Conservation (phyloP, 2,797 vertebrate genomes). For the Calcarius lapponicus region DNA sequence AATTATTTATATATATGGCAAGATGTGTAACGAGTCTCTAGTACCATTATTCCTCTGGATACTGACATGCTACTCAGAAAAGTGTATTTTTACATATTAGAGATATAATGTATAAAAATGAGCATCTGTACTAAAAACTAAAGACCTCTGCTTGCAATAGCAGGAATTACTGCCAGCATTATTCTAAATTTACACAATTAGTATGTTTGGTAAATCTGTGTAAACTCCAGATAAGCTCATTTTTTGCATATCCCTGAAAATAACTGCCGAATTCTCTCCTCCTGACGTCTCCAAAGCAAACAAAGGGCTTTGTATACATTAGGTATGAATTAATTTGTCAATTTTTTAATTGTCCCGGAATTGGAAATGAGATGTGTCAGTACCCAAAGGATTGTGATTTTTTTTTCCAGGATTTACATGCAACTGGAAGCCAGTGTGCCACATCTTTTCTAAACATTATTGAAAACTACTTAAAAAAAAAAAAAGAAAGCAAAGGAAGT, state of each 20-base stretch:
- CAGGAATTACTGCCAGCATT: slow-evolving; percentile 4
- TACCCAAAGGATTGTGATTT: slow-evolving; percentile 65
- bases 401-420: slow-evolving; percentile 64
- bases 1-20: slow-evolving; percentile 64
- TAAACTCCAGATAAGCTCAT: slow-evolving; percentile 50
- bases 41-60: slow-evolving; percentile 47
- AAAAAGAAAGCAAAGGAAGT: background rate
- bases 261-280: background rate
- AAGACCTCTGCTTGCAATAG: background rate
- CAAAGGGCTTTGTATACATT: background rate
- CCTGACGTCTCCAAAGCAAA: slow-evolving; percentile 2
- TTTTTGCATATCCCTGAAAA: slow-evolving; percentile 1
- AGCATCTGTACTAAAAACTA: background rate
- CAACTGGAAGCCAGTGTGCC: slow-evolving; percentile 62
- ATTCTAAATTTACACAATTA: slow-evolving; percentile 31
- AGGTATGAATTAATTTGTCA: slow-evolving; percentile 47
- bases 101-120: background rate
- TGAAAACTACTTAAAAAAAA: slow-evolving; percentile 18
- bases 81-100: background rate
- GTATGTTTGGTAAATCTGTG: slow-evolving; percentile 51
- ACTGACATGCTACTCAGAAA: slow-evolving; percentile 48
- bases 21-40: slow-evolving; percentile 43
- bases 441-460: slow-evolving; percentile 44
- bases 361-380: slow-evolving; percentile 46
- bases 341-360: slow-evolving; percentile 24